phyloP scores from a whole-genome alignment of 2,113 vertebrate species.

The Felis chaus region DNA sequence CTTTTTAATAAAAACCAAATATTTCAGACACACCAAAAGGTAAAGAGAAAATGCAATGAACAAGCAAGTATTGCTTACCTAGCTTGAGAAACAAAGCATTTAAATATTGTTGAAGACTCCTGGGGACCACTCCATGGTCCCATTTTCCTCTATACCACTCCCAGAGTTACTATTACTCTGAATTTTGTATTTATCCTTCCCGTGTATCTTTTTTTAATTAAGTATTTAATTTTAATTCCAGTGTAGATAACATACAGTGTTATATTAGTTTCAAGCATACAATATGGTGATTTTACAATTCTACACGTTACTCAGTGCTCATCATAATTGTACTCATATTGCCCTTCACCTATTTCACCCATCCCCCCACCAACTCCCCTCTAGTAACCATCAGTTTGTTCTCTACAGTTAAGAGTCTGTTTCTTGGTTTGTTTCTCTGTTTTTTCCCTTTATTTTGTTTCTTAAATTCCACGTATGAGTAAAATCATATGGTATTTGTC shows the following conservation, averaged over 20 bases:
- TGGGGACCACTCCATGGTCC: too few species aligned
- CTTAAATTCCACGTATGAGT: neutral
- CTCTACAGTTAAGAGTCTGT: neutral
- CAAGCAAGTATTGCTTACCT: neutral
- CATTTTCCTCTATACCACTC: neutral
- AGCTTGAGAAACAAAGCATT: neutral
- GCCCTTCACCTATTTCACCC: neutral
- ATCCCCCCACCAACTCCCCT: neutral
- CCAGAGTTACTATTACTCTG: neutral
- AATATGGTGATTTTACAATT: neutral
- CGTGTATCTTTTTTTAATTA: neutral
- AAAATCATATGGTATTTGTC: neutral
- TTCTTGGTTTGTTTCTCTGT: neutral
- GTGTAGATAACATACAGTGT: neutral
- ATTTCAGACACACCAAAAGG: neutral
- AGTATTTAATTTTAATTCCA: neutral
- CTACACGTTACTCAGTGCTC: neutral
- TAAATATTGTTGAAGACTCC: neutral
- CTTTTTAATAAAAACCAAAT: conserved; percentile 41
- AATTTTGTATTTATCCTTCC: neutral
- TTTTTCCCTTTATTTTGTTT: neutral
- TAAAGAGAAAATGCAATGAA: neutral
- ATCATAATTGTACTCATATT: neutral
- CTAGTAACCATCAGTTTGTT: neutral
- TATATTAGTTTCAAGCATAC: neutral